phyloP scores from a whole-genome alignment of 2,797 vertebrate genomes.

The Sitta carolinensis region DNA sequence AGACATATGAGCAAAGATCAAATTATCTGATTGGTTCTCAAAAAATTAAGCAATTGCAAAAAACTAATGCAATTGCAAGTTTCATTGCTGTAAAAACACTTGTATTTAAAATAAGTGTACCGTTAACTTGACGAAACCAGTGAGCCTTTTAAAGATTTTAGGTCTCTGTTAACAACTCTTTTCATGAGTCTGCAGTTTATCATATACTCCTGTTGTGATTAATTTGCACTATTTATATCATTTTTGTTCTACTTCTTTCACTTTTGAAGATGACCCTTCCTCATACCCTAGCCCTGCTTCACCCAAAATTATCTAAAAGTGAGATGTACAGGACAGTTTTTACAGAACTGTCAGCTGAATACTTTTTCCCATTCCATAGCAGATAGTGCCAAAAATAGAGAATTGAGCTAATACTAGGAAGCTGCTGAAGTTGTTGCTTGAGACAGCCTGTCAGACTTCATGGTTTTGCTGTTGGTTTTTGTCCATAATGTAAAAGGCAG shows the following conservation, averaged over 20 bases:
- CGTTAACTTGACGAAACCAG: background rate
- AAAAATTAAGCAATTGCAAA: background rate
- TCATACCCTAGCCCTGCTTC: fast-evolving
- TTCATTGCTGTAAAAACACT: background rate
- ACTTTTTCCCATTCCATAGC: background rate
- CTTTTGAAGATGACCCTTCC: background rate
- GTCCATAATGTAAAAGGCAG: background rate
- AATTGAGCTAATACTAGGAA: background rate
- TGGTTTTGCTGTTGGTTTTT: background rate
- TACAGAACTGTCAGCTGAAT: background rate
- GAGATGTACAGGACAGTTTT: background rate
- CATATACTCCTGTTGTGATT: background rate
- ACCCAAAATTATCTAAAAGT: background rate
- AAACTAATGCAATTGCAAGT: background rate
- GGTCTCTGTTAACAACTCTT: background rate
- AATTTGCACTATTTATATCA: background rate
- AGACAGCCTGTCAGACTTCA: background rate
- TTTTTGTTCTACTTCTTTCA: background rate
- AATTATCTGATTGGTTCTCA: background rate
- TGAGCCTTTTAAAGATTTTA: background rate
- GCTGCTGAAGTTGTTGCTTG: background rate
- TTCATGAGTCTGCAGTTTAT: background rate
- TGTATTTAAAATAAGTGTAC: background rate
- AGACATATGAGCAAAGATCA: background rate
- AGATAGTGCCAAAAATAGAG: background rate